Evolutionary conservation across 2,113 vertebrate species (phyloP).

Genomic region (Hemicordylus capensis): DNA sequence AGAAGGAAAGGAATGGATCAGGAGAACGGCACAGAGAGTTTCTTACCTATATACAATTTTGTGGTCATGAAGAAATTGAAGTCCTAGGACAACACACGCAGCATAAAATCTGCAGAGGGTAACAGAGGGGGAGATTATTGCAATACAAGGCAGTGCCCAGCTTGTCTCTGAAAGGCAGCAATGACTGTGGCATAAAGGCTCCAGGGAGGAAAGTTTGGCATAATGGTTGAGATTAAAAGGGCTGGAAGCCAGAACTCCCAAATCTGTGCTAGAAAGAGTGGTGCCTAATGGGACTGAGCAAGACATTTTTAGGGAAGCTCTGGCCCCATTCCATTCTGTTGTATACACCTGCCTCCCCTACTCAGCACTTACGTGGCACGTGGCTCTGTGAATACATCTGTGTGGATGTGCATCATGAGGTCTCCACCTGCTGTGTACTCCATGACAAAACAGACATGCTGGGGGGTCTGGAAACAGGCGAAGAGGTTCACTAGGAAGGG

Average conservation of each 20-base stretch:
- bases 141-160: neutral
- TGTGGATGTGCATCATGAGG: conserved; percentile 99
- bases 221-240: neutral
- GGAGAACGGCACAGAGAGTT: neutral
- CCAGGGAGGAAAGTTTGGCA: too few species aligned
- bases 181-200: neutral
- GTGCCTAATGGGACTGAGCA: neutral
- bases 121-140: neutral
- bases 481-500: conserved; percentile 99
- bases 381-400: conserved; percentile 97
- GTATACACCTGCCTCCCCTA: neutral
- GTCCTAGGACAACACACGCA: conserved; percentile 94
- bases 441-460: conserved; percentile 99
- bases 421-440: conserved; percentile 98
- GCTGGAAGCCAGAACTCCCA: neutral
- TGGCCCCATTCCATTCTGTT: neutral
- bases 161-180: neutral
- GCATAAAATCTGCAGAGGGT: conserved; percentile 90
- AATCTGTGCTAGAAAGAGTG: neutral
- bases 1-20: neutral
- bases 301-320: neutral
- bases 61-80: conserved; percentile 97
- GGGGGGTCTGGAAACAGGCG: conserved; percentile 98
- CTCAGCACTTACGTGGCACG: conserved; percentile 90
- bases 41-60: conserved; percentile 98